Evolutionary conservation across 2,797 vertebrate genomes (phyloP).

Genomic region (Notoglanidium macrostoma): DNA sequence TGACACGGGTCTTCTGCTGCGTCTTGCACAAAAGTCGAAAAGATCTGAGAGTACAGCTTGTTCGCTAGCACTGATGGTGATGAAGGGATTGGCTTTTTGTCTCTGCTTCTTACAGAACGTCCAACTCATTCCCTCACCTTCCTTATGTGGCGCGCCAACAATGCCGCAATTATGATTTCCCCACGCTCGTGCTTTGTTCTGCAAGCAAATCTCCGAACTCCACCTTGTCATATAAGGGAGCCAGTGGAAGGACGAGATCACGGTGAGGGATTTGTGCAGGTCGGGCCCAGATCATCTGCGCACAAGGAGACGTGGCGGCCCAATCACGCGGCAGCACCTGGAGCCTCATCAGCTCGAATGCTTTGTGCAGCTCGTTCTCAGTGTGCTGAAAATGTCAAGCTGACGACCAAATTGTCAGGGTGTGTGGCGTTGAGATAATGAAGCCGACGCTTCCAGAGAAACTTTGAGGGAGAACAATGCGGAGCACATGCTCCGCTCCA

Average conservation of each 20-base stretch:
- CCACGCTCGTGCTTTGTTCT: slow-evolving; percentile 34
- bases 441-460: slow-evolving; percentile 32
- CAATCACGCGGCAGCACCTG: slow-evolving; percentile 66
- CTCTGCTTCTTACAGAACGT: slow-evolving; percentile 25
- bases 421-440: slow-evolving; percentile 60
- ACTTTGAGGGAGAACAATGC: slow-evolving; percentile 58
- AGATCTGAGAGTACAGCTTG: slow-evolving; percentile 5
- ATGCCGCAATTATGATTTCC: slow-evolving; percentile 36
- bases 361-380: slow-evolving; percentile 51
- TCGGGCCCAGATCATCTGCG: slow-evolving; percentile 38
- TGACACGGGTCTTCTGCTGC: slow-evolving; percentile 20
- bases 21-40: slow-evolving; percentile 22
- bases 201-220: slow-evolving; percentile 46
- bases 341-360: slow-evolving; percentile 57
- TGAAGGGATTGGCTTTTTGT: slow-evolving; percentile 35
- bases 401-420: slow-evolving; percentile 51
- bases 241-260: slow-evolving; percentile 43
- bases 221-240: slow-evolving; percentile 42
- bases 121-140: slow-evolving; percentile 4
- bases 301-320: slow-evolving; percentile 23
- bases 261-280: slow-evolving; percentile 50
- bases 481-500: slow-evolving; percentile 19
- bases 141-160: slow-evolving; percentile 28
- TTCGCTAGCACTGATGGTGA: neutral
- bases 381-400: slow-evolving; percentile 55